Conservation (phyloP, 2,888 invertebrate genomes). For the Macrophya annulata region DNA sequence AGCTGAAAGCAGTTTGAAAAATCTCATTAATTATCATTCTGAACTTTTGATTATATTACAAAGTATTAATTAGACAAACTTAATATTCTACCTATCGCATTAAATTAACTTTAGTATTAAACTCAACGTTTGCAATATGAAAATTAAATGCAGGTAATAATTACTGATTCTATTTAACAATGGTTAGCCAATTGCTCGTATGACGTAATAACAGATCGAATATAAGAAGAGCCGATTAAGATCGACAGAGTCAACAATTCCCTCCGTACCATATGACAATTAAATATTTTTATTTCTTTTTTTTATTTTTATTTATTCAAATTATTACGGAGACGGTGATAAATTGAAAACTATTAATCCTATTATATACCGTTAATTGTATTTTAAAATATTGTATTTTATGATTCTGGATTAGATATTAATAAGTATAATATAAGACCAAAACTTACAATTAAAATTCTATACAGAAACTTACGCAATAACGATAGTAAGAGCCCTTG, state of each 20-base stretch:
- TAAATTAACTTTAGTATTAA: not conserved
- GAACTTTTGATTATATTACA: not conserved
- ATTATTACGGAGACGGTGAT: not conserved
- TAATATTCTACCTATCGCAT: constrained; percentile 1
- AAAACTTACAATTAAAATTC: not conserved
- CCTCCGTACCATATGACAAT: not conserved
- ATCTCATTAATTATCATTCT: not conserved
- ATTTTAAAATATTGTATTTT: not conserved
- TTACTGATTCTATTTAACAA: constrained; percentile 41
- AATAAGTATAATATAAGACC: not conserved
- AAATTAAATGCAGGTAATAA: constrained; percentile 47
- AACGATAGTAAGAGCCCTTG: constrained; percentile 50
- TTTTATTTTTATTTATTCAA: not conserved
- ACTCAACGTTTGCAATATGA: constrained; percentile 21
- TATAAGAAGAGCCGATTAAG: constrained; percentile 35
- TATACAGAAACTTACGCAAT: constrained; percentile 4
- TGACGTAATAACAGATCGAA: constrained; percentile 36
- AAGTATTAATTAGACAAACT: not conserved
- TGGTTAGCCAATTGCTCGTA: constrained; percentile 12
- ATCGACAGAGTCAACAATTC: constrained; percentile 37
- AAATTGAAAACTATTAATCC: constrained; percentile 28
- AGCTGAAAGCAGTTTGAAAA: constrained; percentile 80
- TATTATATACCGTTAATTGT: not conserved
- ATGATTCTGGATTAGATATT: not conserved
- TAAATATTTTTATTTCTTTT: not conserved